Evolutionary conservation across 2,888 invertebrate genomes (phyloP).

Genomic region (Cheilosia impressa): DNA sequence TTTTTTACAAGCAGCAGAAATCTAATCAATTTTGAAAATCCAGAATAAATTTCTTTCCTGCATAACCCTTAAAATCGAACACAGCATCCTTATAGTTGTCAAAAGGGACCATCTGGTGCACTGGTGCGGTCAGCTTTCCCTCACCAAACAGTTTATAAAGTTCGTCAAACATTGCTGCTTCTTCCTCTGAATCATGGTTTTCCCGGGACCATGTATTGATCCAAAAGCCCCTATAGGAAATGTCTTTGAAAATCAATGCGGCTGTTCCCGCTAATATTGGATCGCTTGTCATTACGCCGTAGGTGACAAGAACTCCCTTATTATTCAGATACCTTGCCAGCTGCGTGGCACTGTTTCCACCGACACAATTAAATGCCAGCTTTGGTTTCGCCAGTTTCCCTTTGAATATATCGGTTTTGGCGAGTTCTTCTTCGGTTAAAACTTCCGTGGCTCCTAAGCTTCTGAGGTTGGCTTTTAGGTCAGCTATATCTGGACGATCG

Average conservation of each 20-base stretch:
- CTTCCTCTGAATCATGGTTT: constrained; percentile 85
- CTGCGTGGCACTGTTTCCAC: constrained; percentile 94
- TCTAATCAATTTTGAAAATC: constrained; percentile 66
- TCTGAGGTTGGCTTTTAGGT: constrained; percentile 87
- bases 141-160: constrained; percentile 88
- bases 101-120: constrained; percentile 88
- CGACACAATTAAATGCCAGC: constrained; percentile 96
- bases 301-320: constrained; percentile 93
- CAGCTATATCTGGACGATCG: constrained; percentile 88
- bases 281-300: constrained; percentile 96
- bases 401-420: constrained; percentile 87
- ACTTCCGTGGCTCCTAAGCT: constrained; percentile 93
- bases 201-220: constrained; percentile 92
- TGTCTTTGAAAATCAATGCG: constrained; percentile 92
- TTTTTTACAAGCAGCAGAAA: too few species aligned
- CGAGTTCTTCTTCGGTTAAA: constrained; percentile 92
- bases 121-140: constrained; percentile 89
- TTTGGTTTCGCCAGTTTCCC: constrained; percentile 87
- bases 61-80: constrained; percentile 88
- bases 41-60: constrained; percentile 90
- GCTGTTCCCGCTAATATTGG: constrained; percentile 93
- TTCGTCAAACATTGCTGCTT: constrained; percentile 90
- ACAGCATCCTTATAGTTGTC: constrained; percentile 90
- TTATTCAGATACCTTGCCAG: constrained; percentile 89
- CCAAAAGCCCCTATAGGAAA: constrained; percentile 93